A percentile compares a stretch with the other conserved stretches of the same genome.
Evolutionary conservation across 2,113 vertebrate species (phyloP).

Genomic region (Brienomyrus brachyistius): DNA sequence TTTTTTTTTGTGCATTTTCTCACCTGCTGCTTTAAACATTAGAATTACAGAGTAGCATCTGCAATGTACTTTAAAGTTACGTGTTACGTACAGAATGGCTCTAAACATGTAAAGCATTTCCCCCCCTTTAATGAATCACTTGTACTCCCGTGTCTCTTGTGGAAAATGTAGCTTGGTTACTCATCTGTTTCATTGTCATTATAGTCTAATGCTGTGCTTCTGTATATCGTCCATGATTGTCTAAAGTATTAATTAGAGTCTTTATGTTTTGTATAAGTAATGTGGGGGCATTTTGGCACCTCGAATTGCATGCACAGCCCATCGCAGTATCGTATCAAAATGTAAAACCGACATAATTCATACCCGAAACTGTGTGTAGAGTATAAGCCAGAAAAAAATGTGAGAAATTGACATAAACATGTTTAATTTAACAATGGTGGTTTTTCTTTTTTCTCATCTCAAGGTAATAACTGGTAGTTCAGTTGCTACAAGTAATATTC

Average conservation of each 20-base stretch:
- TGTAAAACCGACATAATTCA: constrained; percentile 40
- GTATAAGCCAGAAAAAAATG: constrained; percentile 47
- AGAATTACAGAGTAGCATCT: constrained; percentile 38
- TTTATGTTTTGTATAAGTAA: constrained; percentile 57
- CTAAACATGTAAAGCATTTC: constrained; percentile 13
- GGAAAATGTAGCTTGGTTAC: constrained; percentile 62
- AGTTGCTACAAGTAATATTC: not conserved
- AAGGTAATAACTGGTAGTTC: not conserved
- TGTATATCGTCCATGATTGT: constrained; percentile 60
- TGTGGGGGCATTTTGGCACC: constrained; percentile 72
- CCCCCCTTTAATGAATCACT: constrained; percentile 26
- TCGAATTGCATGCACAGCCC: constrained; percentile 74
- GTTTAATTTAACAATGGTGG: constrained; percentile 49
- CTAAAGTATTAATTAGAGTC: constrained; percentile 58
- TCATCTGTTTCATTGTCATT: constrained; percentile 61
- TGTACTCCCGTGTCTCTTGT: constrained; percentile 66
- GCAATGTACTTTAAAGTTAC: constrained; percentile 39
- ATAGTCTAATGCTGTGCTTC: constrained; percentile 67
- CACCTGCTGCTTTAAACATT: constrained; percentile 55
- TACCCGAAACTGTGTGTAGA: constrained; percentile 56
- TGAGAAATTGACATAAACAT: constrained; percentile 59
- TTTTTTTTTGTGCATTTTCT: constrained; percentile 37
- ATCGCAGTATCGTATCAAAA: constrained; percentile 50
- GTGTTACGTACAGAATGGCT: constrained; percentile 37
- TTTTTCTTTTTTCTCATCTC: constrained; percentile 5